A percentile compares a stretch with the other conserved stretches of the same genome.
These are phyloP conservation scores for Heteropelma amictum DNA, from an alignment of 2,888 invertebrate genomes.

Conservation along the genomic window DNA sequence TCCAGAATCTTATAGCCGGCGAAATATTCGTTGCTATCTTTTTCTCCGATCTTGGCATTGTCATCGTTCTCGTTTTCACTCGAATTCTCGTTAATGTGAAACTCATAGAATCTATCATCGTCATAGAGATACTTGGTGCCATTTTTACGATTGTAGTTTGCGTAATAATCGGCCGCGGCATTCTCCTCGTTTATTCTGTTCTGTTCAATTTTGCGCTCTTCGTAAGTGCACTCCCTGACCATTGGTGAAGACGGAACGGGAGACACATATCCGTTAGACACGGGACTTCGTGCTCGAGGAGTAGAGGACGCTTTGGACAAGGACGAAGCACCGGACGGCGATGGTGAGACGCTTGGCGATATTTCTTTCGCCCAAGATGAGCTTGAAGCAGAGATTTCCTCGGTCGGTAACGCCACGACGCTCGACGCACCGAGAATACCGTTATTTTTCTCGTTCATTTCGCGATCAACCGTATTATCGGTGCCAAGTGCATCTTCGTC, in stretches of 20 bases:
- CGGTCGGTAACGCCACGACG: slow-evolving; percentile 27
- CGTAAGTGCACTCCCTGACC: slow-evolving; percentile 85
- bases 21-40: slow-evolving; percentile 84
- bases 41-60: slow-evolving; percentile 68
- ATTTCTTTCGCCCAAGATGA: slow-evolving; percentile 40
- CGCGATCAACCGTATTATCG: slow-evolving; percentile 61
- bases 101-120: slow-evolving; percentile 89
- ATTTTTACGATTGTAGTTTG: slow-evolving; percentile 72
- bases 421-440: slow-evolving; percentile 74
- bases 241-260: slow-evolving; percentile 70
- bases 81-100: slow-evolving; percentile 87
- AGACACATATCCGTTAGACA: slow-evolving; percentile 52
- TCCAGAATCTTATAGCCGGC: slow-evolving; percentile 88
- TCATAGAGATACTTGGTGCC: slow-evolving; percentile 83
- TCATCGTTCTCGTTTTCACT: slow-evolving; percentile 74
- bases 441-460: slow-evolving; percentile 79
- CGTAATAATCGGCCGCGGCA: slow-evolving; percentile 61
- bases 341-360: slow-evolving; percentile 59
- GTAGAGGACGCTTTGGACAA: slow-evolving; percentile 69
- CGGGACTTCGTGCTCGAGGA: slow-evolving; percentile 67
- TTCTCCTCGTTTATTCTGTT: slow-evolving; percentile 71
- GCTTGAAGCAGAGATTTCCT: slow-evolving; percentile 26
- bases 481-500: slow-evolving; percentile 23
- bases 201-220: slow-evolving; percentile 81
- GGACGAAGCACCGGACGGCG: slow-evolving; percentile 60